These are phyloP conservation scores for Clostera curtula DNA, from an alignment of 2,888 invertebrate genomes.

Conservation along the genomic window DNA sequence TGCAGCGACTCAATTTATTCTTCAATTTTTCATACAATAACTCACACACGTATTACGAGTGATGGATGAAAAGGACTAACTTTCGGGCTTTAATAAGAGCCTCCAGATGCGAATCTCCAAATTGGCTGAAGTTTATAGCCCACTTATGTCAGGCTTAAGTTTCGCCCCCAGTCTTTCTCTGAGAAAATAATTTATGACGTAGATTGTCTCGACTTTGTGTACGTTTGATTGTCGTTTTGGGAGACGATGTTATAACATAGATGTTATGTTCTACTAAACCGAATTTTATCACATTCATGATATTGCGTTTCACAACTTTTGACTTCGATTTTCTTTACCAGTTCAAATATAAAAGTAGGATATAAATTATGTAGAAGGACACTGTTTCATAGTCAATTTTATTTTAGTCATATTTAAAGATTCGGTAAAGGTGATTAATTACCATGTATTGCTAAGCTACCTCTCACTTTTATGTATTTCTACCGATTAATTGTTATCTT, in stretches of 20 bases:
- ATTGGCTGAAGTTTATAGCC: conserved; percentile 75
- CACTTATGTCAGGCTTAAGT: conserved; percentile 75
- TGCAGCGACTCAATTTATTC: conserved; percentile 76
- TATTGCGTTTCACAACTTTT: too few species aligned
- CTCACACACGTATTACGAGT: conserved; percentile 75
- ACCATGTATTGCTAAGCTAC: too few species aligned
- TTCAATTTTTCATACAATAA: conserved; percentile 76
- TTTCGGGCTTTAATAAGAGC: conserved; percentile 76
- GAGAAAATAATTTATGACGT: conserved; percentile 71
- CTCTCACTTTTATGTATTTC: too few species aligned
- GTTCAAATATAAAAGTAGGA: too few species aligned
- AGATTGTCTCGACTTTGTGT: conserved; percentile 64
- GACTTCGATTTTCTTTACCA: too few species aligned
- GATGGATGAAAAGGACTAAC: conserved; percentile 76
- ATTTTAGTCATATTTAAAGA: too few species aligned
- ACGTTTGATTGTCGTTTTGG: conserved; percentile 58
- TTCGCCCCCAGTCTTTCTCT: conserved; percentile 69
- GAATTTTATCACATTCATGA: too few species aligned
- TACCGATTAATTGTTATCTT: too few species aligned
- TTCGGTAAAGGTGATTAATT: too few species aligned
- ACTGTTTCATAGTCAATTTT: too few species aligned
- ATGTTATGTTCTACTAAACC: conserved; percentile 6
- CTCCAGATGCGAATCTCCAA: conserved; percentile 76
- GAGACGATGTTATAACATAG: conserved; percentile 25
- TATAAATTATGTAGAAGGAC: too few species aligned